Evolutionary conservation across 2,113 vertebrate genomes (phyloP).

Genomic region (Paedocypris sp.): DNA sequence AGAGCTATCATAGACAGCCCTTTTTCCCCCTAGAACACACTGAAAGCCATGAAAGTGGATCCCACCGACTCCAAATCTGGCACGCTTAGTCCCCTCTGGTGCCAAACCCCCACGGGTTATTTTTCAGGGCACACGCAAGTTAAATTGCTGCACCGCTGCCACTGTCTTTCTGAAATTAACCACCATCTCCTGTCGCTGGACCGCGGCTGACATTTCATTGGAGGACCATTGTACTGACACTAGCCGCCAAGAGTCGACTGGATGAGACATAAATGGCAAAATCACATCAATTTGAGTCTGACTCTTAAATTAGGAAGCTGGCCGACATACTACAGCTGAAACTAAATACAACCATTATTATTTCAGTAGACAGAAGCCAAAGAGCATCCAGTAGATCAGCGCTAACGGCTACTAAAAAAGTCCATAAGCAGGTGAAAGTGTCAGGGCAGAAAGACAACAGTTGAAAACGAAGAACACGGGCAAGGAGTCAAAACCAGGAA

Average conservation of each 20-base stretch:
- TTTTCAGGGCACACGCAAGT: constrained; percentile 35
- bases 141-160: constrained; percentile 47
- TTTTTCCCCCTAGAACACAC: constrained; percentile 1
- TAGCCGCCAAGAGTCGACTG: constrained; percentile 44
- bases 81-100: constrained; percentile 23
- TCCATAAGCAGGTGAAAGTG: too few relatives aligned
- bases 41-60: constrained; percentile 28
- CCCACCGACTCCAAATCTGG: constrained; percentile 26
- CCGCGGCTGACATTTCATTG: constrained; percentile 54
- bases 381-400: too few relatives aligned
- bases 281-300: constrained; percentile 59
- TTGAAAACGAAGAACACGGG: too few relatives aligned
- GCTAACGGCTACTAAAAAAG: too few relatives aligned
- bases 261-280: constrained; percentile 61
- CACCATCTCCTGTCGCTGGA: constrained; percentile 39
- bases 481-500: too few relatives aligned
- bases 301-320: constrained; percentile 61
- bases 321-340: too few relatives aligned
- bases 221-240: constrained; percentile 46
- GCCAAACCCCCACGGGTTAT: constrained; percentile 28
- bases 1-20: constrained; percentile 48
- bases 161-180: constrained; percentile 53
- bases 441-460: too few relatives aligned
- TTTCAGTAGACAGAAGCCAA: too few relatives aligned
- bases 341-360: too few relatives aligned